A percentile compares a stretch with the other conserved stretches of the same genome.
These are phyloP conservation scores for Muscicapa adusta DNA, from an alignment of 2,113 vertebrate genomes.

Conservation along the genomic window DNA sequence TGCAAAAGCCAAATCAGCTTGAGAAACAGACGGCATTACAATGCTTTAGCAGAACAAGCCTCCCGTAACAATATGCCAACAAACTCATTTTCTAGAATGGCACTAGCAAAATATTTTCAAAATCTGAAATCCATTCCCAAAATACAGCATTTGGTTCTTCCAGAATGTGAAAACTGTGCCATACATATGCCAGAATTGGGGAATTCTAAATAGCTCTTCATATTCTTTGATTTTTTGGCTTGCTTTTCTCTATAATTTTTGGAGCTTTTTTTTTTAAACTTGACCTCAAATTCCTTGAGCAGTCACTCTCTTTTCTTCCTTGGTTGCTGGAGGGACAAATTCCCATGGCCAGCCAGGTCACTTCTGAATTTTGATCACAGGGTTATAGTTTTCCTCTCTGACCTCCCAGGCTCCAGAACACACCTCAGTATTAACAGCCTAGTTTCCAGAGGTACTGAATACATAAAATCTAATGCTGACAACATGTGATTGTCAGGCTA, in stretches of 20 bases:
- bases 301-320: background rate
- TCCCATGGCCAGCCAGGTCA: background rate
- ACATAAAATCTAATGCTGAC: background rate
- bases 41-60: constrained; percentile 70
- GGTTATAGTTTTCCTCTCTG: background rate
- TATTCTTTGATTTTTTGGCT: background rate
- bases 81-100: constrained; percentile 69
- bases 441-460: background rate
- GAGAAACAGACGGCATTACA: constrained; percentile 72
- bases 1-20: constrained; percentile 71
- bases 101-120: constrained; percentile 76
- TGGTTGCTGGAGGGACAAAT: background rate
- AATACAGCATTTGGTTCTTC: constrained; percentile 63
- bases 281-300: background rate
- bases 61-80: constrained; percentile 67
- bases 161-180: background rate
- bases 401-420: background rate
- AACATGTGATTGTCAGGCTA: background rate
- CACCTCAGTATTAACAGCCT: background rate
- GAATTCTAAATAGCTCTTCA: background rate
- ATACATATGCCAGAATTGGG: background rate
- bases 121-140: constrained; percentile 63
- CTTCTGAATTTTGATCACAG: background rate
- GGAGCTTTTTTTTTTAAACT: background rate
- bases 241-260: background rate